Evolutionary conservation across 2,888 invertebrate species (phyloP).

Genomic region (Polyommatus iphigenia): DNA sequence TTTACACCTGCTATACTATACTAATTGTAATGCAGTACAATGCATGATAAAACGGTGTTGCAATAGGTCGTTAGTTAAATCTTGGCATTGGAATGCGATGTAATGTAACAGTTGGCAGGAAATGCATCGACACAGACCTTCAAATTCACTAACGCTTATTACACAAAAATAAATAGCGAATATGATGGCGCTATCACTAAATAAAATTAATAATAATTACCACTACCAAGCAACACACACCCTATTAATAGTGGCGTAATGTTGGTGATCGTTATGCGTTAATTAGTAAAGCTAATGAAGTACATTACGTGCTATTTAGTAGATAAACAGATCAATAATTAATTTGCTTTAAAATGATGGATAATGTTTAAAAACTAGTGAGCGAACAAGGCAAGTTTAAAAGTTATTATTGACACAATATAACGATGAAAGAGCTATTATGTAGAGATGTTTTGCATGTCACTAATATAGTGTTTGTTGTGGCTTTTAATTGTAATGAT

Average conservation of each 20-base stretch:
- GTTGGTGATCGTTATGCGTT: neutral
- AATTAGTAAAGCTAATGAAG: neutral
- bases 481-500: neutral
- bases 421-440: too few relatives aligned
- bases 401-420: too few relatives aligned
- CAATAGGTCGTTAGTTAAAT: constrained; percentile 31
- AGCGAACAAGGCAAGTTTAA: neutral
- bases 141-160: constrained; percentile 34
- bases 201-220: neutral
- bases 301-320: neutral
- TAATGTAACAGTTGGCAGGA: constrained; percentile 41
- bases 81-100: constrained; percentile 26
- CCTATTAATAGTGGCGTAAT: neutral
- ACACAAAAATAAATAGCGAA: neutral
- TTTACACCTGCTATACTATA: neutral
- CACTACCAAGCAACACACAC: neutral
- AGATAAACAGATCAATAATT: neutral
- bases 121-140: constrained; percentile 36
- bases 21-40: neutral
- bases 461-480: neutral
- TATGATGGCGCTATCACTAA: neutral
- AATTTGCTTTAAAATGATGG: neutral
- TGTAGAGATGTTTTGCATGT: neutral
- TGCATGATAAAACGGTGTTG: neutral
- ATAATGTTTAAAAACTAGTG: neutral